These are phyloP conservation scores for Phengaris alcon DNA, from an alignment of 2,888 invertebrate genomes.

Conservation along the genomic window DNA sequence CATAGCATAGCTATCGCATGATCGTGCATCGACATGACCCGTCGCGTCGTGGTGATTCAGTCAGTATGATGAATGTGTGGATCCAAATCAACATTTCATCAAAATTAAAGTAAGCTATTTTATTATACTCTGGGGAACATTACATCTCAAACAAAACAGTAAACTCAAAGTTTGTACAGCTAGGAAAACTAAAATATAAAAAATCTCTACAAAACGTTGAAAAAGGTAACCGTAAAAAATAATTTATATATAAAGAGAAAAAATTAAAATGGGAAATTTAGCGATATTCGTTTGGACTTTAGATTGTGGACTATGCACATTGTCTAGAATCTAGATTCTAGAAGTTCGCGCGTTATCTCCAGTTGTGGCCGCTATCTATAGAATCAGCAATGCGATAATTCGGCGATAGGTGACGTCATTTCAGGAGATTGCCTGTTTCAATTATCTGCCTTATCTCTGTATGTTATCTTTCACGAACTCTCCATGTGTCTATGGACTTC, in stretches of 20 bases:
- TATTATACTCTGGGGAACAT: no score
- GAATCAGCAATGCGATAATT: slow-evolving; percentile 1
- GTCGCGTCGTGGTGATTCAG: neutral
- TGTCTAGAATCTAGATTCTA: neutral
- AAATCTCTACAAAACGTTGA: neutral
- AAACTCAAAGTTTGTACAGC: neutral
- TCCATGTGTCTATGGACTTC: neutral
- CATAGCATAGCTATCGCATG: neutral
- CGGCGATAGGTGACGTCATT: neutral
- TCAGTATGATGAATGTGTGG: neutral
- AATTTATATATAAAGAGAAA: neutral
- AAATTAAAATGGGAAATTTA: neutral
- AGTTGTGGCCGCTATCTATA: neutral
- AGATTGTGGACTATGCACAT: no score
- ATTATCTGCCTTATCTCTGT: neutral
- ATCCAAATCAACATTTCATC: neutral
- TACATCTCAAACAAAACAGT: neutral
- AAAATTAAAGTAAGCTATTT: no score
- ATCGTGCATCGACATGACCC: neutral
- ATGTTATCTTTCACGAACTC: neutral
- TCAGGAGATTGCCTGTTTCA: neutral
- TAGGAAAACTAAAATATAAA: neutral
- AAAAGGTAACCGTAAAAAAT: neutral
- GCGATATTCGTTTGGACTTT: neutral
- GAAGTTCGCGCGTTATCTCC: slow-evolving; percentile 7